Evolutionary conservation across 2,888 invertebrate genomes (phyloP).

Genomic region (Aleiodes alternator): DNA sequence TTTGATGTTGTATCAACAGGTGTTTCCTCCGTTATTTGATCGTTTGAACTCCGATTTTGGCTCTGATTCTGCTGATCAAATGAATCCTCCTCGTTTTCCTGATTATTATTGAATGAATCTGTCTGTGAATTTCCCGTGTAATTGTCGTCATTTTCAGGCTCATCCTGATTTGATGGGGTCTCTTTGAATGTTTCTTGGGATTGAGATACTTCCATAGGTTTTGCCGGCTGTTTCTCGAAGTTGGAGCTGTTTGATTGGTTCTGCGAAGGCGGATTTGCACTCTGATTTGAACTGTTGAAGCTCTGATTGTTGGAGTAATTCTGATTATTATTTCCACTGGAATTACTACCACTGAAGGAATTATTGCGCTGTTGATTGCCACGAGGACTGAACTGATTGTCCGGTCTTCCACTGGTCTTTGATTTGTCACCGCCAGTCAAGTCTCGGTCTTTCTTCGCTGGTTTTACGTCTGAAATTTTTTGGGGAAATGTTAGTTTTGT

Average conservation of each 20-base stretch:
- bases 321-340: not conserved
- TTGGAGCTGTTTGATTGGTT: not conserved
- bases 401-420: constrained; percentile 29
- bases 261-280: not conserved
- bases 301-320: constrained; percentile 14
- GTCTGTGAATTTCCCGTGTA: constrained; percentile 33
- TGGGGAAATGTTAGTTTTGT: not conserved
- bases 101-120: constrained; percentile 34
- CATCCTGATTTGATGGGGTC: constrained; percentile 11
- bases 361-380: constrained; percentile 62
- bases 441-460: constrained; percentile 68
- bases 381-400: constrained; percentile 59
- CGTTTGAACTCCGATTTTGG: constrained; percentile 1
- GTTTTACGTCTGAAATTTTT: constrained; percentile 67
- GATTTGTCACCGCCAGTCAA: constrained; percentile 29
- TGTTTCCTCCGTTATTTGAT: not conserved
- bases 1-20: not conserved
- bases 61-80: constrained; percentile 47
- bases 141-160: constrained; percentile 46
- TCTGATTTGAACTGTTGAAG: constrained; percentile 13
- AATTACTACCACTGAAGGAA: constrained; percentile 56
- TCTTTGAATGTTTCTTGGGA: not conserved
- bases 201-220: not conserved
- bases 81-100: constrained; percentile 44
- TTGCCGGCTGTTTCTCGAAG: constrained; percentile 1